Conservation (phyloP, 2,888 invertebrate species). For the Dexiosoma caninum region DNA sequence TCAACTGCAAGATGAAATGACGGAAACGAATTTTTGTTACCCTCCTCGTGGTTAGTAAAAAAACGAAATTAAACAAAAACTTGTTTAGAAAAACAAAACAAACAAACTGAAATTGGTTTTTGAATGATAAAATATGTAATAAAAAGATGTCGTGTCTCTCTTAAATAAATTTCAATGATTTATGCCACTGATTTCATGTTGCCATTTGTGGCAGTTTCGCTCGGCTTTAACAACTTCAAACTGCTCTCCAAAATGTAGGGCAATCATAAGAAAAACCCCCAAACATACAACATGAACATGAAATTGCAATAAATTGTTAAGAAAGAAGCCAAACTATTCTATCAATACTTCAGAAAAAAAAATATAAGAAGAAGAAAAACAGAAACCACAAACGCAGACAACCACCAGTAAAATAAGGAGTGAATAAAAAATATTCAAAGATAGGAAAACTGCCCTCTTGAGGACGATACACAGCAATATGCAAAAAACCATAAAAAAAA, state of each 20-base stretch:
- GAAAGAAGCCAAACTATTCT: slow-evolving; percentile 44
- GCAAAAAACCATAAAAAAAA: slow-evolving; percentile 25
- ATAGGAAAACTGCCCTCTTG: slow-evolving; percentile 49
- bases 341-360: slow-evolving; percentile 22
- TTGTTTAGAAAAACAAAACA: too few species aligned
- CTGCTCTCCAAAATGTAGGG: slow-evolving; percentile 20
- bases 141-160: too few species aligned
- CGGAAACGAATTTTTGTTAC: neutral
- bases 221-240: too few species aligned
- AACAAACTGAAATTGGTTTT: too few species aligned
- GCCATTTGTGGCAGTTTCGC: too few species aligned
- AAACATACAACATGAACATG: slow-evolving; percentile 44
- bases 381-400: slow-evolving; percentile 49
- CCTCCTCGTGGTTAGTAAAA: neutral
- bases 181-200: too few species aligned
- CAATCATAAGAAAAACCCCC: neutral
- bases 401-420: neutral
- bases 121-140: too few species aligned
- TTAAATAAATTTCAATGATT: too few species aligned
- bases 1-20: neutral
- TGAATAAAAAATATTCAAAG: neutral
- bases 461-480: slow-evolving; percentile 13
- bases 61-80: too few species aligned
- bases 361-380: too few species aligned
- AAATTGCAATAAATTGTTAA: slow-evolving; percentile 51